phyloP scores from a whole-genome alignment of 2,113 vertebrate genomes.

The Prietella phreatophila region DNA sequence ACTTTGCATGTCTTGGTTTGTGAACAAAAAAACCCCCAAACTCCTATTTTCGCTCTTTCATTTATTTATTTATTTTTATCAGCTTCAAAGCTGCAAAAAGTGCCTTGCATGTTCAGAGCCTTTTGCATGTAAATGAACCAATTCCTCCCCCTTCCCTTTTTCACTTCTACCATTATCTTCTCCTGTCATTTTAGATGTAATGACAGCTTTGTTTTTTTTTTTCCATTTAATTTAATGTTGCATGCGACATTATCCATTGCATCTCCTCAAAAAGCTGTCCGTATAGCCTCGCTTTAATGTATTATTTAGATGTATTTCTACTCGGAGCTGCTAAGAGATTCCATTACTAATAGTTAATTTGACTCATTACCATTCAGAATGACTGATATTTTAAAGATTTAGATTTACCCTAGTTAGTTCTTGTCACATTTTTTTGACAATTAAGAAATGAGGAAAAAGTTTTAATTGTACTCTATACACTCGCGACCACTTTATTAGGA shows the following conservation, averaged over 20 bases:
- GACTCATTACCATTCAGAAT: neutral
- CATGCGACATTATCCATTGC: constrained; percentile 37
- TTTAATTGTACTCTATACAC: neutral
- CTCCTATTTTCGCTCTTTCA: constrained; percentile 29
- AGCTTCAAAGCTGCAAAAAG: constrained; percentile 57
- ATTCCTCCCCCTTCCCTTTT: constrained; percentile 40
- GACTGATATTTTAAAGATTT: neutral
- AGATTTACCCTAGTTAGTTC: neutral
- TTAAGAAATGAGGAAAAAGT: neutral
- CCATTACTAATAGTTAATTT: neutral
- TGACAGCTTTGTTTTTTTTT: neutral
- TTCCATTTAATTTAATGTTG: constrained; percentile 31
- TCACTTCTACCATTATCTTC: constrained; percentile 63
- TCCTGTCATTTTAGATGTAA: constrained; percentile 52
- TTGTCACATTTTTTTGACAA: neutral
- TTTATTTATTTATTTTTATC: constrained; percentile 40
- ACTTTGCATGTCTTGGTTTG: constrained; percentile 74
- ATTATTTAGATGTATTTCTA: constrained; percentile 26
- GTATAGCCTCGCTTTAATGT: neutral
- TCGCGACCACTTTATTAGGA: neutral
- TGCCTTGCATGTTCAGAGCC: constrained; percentile 73
- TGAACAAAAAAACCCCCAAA: constrained; percentile 21
- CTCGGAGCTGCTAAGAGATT: neutral
- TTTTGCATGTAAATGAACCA: constrained; percentile 71
- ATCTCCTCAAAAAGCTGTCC: neutral